Evolutionary conservation across 2,797 vertebrate genomes (phyloP), one percentile per base, ranked within the genome.

Genomic region (Decapterus maruadsi): DNA sequence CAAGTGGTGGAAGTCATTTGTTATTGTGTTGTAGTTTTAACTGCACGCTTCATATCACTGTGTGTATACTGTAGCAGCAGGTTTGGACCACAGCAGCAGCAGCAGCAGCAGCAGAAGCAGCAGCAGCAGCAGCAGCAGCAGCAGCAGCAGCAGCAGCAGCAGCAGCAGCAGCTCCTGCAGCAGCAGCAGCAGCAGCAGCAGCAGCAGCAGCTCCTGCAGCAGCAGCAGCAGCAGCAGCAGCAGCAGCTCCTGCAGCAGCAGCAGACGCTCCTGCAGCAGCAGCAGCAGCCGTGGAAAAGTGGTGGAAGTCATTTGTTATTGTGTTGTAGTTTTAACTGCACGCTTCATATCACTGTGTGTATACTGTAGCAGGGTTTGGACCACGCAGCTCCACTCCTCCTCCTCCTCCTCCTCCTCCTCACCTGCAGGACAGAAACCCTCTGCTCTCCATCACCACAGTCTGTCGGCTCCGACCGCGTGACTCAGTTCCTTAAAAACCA

Each of bases 381-480:
- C 10, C 72, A 75, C 70, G 79, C 72, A 17, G 17, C 7, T 17
- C 45, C 31, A 34, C 31, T 79, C 12, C 72, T 74, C 55, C 76
- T 75, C 31, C 31, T 79, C 12, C 72, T 74, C 55, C 76, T 75
- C 56, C 46, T 65, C 76, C 68, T 70, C 74, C 77, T 86, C 72
- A 80, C 16, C 51, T 75, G 67, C 68, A 66, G 7, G 36, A 38
- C 12, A 68, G 53, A 0, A 7, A 68, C 81, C 81, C 81, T 86
- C 84, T 85, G 78, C 71, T 81, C 61, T 65, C 34, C 72, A 78
- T 82, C 81, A 75, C 64, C 26, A 69, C 61, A 64, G 73, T 62
- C 31, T 34, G 31, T 5, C 75, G 82, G 81, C 71, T 69, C 31
- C 40, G 59, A 31, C 51, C 43, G 61, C 53, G 57, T 51, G 64